Percentiles rank a stretch among this genome's conserved stretches.
phyloP scores from a whole-genome alignment of 2,797 vertebrate species.

The Oophaga sylvatica region DNA sequence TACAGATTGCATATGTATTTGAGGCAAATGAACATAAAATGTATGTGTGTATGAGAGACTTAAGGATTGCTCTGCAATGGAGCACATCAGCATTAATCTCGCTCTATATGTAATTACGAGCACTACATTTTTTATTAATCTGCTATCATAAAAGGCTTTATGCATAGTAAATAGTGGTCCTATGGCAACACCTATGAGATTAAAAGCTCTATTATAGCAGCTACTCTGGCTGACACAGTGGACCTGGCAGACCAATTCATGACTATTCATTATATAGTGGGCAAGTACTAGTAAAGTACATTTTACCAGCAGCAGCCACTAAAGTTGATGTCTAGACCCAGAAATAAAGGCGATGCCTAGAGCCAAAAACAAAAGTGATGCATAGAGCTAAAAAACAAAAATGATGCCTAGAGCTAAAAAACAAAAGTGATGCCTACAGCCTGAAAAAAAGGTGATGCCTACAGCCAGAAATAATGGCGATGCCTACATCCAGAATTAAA shows the following conservation, averaged over 20 bases:
- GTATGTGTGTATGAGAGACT: neutral
- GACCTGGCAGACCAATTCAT: neutral
- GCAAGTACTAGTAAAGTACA: too few species aligned
- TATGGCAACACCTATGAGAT: neutral
- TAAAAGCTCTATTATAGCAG: neutral
- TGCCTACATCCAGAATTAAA: too few species aligned
- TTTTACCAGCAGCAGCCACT: too few species aligned
- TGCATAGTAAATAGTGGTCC: neutral
- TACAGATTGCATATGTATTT: conserved; percentile 39
- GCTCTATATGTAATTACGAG: neutral
- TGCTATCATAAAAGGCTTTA: neutral
- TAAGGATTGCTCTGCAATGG: neutral
- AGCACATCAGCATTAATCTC: neutral
- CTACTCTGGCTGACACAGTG: neutral
- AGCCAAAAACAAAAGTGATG: too few species aligned
- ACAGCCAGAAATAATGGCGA: too few species aligned
- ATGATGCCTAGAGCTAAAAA: too few species aligned
- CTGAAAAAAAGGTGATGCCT: too few species aligned
- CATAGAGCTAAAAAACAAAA: too few species aligned
- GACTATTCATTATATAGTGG: neutral
- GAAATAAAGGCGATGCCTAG: too few species aligned
- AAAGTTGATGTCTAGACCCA: too few species aligned
- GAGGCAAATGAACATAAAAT: conserved; percentile 47
- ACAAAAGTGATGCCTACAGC: too few species aligned
- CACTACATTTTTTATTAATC: neutral